phyloP scores from a whole-genome alignment of 2,888 invertebrate genomes.

The Aphodius sticticus region DNA sequence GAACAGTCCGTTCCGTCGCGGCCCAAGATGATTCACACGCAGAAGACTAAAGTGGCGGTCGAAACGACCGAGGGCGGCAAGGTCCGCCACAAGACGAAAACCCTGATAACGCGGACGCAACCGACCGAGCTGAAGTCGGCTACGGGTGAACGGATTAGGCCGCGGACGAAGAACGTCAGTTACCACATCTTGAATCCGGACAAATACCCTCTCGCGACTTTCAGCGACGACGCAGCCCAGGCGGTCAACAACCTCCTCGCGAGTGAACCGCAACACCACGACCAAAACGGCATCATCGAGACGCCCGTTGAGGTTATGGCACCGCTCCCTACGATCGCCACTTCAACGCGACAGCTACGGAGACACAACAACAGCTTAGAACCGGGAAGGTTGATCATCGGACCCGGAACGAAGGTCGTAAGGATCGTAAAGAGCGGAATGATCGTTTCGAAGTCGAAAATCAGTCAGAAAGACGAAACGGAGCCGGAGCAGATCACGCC shows the following conservation, averaged over 20 bases:
- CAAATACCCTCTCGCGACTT: conserved; percentile 64
- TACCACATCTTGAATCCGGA: conserved; percentile 66
- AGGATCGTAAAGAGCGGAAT: conserved; percentile 58
- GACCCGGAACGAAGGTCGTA: conserved; percentile 57
- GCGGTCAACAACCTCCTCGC: conserved; percentile 50
- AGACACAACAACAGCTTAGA: conserved; percentile 50
- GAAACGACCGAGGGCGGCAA: conserved; percentile 64
- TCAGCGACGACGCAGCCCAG: conserved; percentile 56
- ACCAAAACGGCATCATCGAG: conserved; percentile 45
- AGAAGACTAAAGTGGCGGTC: conserved; percentile 63
- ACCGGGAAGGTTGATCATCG: conserved; percentile 56
- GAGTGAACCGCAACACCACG: conserved; percentile 41
- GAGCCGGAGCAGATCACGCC: conserved; percentile 46
- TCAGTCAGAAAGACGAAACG: conserved; percentile 45
- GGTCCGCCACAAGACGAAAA: conserved; percentile 65
- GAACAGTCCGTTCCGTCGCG: conserved; percentile 61
- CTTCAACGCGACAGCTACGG: conserved; percentile 13
- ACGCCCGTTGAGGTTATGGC: conserved; percentile 39
- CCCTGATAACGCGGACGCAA: conserved; percentile 64
- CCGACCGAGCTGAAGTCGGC: conserved; percentile 61
- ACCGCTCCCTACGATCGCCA: conserved; percentile 36
- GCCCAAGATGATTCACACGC: conserved; percentile 82
- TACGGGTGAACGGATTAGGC: conserved; percentile 63
- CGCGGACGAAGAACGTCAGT: conserved; percentile 72
- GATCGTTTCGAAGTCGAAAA: conserved; percentile 56